Conservation (phyloP, 2,797 vertebrate species). For the Balearica regulorum region DNA sequence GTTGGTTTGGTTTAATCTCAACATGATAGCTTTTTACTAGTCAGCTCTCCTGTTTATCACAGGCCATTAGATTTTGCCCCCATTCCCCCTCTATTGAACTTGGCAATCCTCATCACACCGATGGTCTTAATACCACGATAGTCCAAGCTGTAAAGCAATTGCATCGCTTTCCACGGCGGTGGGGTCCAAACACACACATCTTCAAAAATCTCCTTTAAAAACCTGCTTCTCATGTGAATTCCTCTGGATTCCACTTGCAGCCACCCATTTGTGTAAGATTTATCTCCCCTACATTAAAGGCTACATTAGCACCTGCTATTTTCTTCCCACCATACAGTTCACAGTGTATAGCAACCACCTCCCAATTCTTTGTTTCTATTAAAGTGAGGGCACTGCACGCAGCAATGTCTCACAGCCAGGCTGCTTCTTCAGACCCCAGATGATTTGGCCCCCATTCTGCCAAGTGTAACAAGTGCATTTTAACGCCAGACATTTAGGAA, state of each 20-base stretch:
- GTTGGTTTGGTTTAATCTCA: neutral
- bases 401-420: neutral
- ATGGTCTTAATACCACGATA: rapidly evolving
- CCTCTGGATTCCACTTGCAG: neutral
- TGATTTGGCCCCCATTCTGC: neutral
- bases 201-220: neutral
- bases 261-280: neutral
- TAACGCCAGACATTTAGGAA: neutral
- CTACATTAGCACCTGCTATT: neutral
- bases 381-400: rapidly evolving
- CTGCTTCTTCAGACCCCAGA: neutral
- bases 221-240: neutral
- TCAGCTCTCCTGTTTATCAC: neutral
- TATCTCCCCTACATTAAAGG: neutral
- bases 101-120: neutral
- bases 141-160: neutral
- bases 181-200: neutral
- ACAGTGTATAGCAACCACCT: neutral
- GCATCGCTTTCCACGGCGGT: neutral
- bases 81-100: neutral
- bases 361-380: neutral
- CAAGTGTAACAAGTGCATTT: neutral
- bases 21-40: neutral
- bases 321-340: neutral
- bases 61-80: neutral